Conservation (phyloP, 2,888 invertebrate species). For the Synergus umbraculus region DNA sequence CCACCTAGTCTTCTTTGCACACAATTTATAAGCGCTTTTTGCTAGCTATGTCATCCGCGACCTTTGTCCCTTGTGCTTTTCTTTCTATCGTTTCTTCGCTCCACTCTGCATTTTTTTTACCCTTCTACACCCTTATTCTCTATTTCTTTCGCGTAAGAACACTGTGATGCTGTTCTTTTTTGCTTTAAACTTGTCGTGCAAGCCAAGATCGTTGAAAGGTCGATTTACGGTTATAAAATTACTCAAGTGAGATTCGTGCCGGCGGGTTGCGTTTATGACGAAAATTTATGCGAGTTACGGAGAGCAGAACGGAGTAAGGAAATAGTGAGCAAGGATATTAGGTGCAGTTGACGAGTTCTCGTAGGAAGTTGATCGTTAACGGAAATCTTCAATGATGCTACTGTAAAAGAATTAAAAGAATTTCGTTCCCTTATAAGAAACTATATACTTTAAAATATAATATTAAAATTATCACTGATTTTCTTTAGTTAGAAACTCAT, state of each 20-base stretch:
- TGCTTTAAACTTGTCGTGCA: slow-evolving; percentile 40
- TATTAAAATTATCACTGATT: background rate
- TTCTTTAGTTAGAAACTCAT: no score
- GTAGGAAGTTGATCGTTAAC: background rate
- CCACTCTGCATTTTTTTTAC: slow-evolving; percentile 51
- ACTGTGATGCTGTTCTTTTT: slow-evolving; percentile 45
- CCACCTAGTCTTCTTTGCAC: slow-evolving; percentile 70
- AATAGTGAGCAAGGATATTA: background rate
- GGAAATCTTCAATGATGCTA: slow-evolving; percentile 9
- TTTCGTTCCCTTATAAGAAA: background rate
- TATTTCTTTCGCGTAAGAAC: slow-evolving; percentile 43
- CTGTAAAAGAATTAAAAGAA: background rate
- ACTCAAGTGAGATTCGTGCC: slow-evolving; percentile 71
- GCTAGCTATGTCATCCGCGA: slow-evolving; percentile 40
- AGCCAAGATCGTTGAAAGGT: slow-evolving; percentile 72
- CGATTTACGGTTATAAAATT: slow-evolving; percentile 76
- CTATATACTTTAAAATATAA: background rate
- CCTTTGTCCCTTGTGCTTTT: slow-evolving; percentile 44
- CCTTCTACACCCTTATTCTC: slow-evolving; percentile 45
- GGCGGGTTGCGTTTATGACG: slow-evolving; percentile 60
- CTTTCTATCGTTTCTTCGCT: slow-evolving; percentile 43
- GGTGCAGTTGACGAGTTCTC: slow-evolving; percentile 13
- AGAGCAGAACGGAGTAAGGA: slow-evolving; percentile 39
- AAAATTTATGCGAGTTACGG: slow-evolving; percentile 62
- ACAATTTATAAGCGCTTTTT: slow-evolving; percentile 73